Base-by-base conservation (phyloP, 1,140 invertebrate genomes). In the Lepidurus arcticus region DNA sequence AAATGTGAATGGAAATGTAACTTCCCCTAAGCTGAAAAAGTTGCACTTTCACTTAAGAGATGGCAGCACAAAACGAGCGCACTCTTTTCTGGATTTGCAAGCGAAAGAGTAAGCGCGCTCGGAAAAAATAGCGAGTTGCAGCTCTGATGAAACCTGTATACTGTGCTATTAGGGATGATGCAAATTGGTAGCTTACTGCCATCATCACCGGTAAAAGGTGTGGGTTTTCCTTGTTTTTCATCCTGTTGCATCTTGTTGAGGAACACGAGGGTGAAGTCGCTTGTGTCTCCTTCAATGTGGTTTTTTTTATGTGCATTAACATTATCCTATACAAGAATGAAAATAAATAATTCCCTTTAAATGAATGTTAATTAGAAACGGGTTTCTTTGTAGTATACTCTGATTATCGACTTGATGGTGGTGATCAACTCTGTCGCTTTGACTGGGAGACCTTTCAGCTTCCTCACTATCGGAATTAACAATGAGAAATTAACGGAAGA, bases 231-330 rank as follows among this genome's bases (percentile, higher is more conserved):
- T 47, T 47, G 45, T 47, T 9, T 16, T 16, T 47, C 45, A 47
- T 47, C 45, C 3, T 47, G 45, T 1, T 11, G 45, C 45, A 76
- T 42, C 42, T 42, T 10, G 42, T 76, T n/a, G 1, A 76, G 24
- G 75, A 76, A 76, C 3, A 76, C 75, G 75, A 6, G 24, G 16
- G 42, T 76, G 34, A 76, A 76, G 42, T 76, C 75, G 21, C 42
- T 44, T 8, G 42, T n/a, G 9, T 76, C 75, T 1, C 42, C 44
- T 24, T 44, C 75, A 0, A 1, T 42, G 21, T 44, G 75, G 10
- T 26, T 42, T 8, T 42, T 1, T 3, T 42, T 21, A 42, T 76
- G 75, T n/a, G 4, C 42, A n/a, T 3, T 26, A 44, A 76, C 42
- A n/a, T 1, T 43, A 9, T 34, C n/a, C 75, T 76, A 44, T 1